Conservation (phyloP, 2,888 invertebrate genomes). For the Lydus trimaculatus region DNA sequence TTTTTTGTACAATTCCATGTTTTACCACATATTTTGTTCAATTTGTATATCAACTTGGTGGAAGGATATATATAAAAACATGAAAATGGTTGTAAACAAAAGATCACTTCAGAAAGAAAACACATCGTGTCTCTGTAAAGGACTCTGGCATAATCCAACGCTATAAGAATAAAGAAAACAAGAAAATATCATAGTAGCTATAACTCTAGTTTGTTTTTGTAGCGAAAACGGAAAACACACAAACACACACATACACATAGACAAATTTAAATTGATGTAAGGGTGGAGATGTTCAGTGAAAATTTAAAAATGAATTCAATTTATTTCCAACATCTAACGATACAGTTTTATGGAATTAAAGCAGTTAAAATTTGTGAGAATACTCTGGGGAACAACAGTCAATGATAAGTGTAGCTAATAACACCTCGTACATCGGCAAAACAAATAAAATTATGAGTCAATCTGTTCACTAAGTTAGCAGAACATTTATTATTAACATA, state of each 20-base stretch:
- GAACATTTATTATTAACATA: slow-evolving; percentile 27
- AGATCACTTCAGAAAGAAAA: slow-evolving; percentile 24
- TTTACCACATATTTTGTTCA: slow-evolving; percentile 9
- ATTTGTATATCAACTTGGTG: background rate
- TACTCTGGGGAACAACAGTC: slow-evolving; percentile 14
- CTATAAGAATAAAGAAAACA: slow-evolving; percentile 27
- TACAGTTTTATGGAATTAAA: background rate
- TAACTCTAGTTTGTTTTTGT: background rate
- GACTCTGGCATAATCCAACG: slow-evolving; percentile 19
- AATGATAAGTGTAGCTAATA: slow-evolving; percentile 25
- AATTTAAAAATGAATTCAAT: slow-evolving; percentile 11
- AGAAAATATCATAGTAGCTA: slow-evolving; percentile 17
- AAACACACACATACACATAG: slow-evolving; percentile 12
- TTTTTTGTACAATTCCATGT: background rate
- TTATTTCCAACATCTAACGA: background rate
- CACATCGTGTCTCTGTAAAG: slow-evolving; percentile 13
- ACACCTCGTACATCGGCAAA: slow-evolving; percentile 24
- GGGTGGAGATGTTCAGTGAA: slow-evolving; percentile 18
- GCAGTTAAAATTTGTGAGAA: background rate
- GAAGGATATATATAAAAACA: slow-evolving; percentile 8
- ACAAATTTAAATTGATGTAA: slow-evolving; percentile 19
- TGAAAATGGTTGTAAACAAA: slow-evolving; percentile 20
- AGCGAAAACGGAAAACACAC: slow-evolving; percentile 5
- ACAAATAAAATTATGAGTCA: slow-evolving; percentile 29
- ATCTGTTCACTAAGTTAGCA: slow-evolving; percentile 25